Conservation (phyloP, 2,113 vertebrate species). For the Lepisosteus osseus region DNA sequence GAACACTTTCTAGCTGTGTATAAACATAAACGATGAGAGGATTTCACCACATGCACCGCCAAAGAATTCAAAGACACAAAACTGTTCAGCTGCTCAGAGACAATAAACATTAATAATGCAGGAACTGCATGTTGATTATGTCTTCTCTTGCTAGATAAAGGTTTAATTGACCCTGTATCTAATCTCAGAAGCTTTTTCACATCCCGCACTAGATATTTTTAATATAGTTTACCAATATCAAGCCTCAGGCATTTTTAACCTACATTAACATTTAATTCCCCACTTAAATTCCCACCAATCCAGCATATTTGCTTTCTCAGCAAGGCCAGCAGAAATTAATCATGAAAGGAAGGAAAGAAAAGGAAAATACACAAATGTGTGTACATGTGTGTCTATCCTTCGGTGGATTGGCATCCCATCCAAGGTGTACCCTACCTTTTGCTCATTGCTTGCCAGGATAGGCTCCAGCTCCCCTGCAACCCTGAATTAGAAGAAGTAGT, state of each 20-base stretch:
- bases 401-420: too few relatives aligned
- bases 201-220: constrained; percentile 19
- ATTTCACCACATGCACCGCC: neutral
- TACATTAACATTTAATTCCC: constrained; percentile 4
- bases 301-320: neutral
- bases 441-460: too few relatives aligned
- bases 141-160: constrained; percentile 20
- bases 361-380: neutral
- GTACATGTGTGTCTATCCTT: too few relatives aligned
- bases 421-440: too few relatives aligned
- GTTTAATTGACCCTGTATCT: constrained; percentile 20
- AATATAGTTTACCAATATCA: constrained; percentile 17
- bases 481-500: too few relatives aligned
- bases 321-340: neutral
- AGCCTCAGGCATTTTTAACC: constrained; percentile 19
- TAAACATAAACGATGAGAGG: neutral
- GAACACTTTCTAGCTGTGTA: neutral
- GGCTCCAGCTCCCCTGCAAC: too few relatives aligned
- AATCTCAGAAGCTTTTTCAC: constrained; percentile 18
- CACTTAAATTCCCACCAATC: constrained; percentile 8
- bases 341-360: neutral
- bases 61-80: constrained; percentile 10
- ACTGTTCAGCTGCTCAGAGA: constrained; percentile 1
- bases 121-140: constrained; percentile 11
- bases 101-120: constrained; percentile 22